phyloP scores from a whole-genome alignment of 2,888 invertebrate species.

The Polyploca ridens region DNA sequence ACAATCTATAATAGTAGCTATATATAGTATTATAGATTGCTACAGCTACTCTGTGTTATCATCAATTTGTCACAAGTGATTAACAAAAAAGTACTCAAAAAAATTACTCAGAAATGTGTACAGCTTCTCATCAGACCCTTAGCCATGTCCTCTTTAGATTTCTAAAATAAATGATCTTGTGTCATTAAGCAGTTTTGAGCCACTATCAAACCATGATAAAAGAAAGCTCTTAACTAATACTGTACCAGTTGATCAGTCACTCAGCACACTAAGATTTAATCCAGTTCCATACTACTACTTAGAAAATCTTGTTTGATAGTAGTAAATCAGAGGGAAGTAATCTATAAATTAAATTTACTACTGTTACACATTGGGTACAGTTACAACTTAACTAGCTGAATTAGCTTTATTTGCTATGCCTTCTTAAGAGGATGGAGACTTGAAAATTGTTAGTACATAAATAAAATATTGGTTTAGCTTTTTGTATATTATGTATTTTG shows the following conservation, averaged over 20 bases:
- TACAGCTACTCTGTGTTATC: no score
- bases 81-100: no score
- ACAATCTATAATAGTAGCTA: no score
- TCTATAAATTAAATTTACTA: no score
- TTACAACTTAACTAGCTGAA: not conserved
- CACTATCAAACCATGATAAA: not conserved
- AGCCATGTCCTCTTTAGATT: not conserved
- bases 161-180: not conserved
- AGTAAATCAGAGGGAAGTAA: not conserved
- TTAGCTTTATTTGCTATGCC: not conserved
- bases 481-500: conserved; percentile 83
- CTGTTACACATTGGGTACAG: not conserved
- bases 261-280: not conserved
- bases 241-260: not conserved
- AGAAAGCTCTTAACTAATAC: not conserved
- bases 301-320: not conserved
- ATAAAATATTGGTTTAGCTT: conserved; percentile 79
- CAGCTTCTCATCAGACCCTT: no score
- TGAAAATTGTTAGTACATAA: conserved; percentile 35
- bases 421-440: not conserved
- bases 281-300: not conserved
- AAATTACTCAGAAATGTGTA: no score
- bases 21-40: no score
- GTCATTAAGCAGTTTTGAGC: not conserved
- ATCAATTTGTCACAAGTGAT: no score